A percentile compares a stretch with the other conserved stretches of the same genome.
phyloP scores from a whole-genome alignment of 1,140 invertebrate genomes.

The Babylonia areolata region DNA sequence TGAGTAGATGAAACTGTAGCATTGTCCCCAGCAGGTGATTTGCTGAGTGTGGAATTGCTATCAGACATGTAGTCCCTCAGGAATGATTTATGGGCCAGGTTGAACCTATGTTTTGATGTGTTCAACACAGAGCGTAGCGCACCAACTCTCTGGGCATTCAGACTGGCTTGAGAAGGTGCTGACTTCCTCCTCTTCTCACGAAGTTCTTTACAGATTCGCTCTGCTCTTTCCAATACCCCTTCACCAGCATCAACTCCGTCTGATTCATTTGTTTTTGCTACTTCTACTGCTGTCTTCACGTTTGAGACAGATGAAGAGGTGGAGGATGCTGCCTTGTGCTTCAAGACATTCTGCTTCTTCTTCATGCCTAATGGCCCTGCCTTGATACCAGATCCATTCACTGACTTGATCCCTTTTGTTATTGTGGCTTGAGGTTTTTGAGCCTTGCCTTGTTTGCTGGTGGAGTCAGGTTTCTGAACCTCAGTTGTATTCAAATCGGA shows the following conservation, averaged over 20 bases:
- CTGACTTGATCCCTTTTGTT: neutral
- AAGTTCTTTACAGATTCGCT: conserved; percentile 36
- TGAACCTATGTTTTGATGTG: neutral
- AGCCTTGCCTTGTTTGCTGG: conserved; percentile 7
- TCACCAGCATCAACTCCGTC: neutral
- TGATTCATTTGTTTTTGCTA: neutral
- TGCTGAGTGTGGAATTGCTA: neutral
- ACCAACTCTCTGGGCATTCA: conserved; percentile 1
- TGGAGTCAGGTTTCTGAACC: neutral
- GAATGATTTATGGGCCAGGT: conserved; percentile 10
- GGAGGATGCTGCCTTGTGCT: neutral
- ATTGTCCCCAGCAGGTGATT: neutral
- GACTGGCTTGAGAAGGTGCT: neutral
- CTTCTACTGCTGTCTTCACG: neutral
- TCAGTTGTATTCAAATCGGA: neutral
- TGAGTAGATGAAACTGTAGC: neutral
- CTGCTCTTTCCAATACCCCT: conserved; percentile 41
- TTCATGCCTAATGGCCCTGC: neutral
- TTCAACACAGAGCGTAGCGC: neutral
- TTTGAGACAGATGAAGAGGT: too few species aligned
- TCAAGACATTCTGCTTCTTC: neutral
- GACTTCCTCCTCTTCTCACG: conserved; percentile 33
- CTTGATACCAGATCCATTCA: neutral
- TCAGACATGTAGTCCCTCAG: conserved; percentile 24
- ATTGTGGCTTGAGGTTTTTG: neutral